Conservation (phyloP, 2,113 vertebrate species). For the Apus apus region DNA sequence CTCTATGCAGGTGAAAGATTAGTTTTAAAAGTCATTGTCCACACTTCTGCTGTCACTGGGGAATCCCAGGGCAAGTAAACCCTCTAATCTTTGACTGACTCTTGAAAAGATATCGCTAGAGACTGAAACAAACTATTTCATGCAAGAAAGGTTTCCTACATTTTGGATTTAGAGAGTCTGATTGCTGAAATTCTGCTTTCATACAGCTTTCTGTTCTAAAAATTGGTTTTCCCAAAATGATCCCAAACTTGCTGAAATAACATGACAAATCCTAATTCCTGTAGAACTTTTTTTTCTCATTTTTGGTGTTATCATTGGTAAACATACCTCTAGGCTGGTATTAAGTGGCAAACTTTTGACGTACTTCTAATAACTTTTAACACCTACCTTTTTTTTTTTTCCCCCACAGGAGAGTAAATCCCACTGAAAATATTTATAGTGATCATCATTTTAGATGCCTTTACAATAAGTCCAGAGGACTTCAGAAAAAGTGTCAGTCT, state of each 20-base stretch:
- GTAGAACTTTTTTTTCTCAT: neutral
- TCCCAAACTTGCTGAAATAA: conserved; percentile 60
- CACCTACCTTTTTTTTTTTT: conserved; percentile 6
- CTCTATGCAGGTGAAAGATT: neutral
- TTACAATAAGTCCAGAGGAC: conserved; percentile 54
- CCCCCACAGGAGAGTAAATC: conserved; percentile 31
- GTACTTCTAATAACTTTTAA: conserved; percentile 51
- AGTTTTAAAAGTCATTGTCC: neutral
- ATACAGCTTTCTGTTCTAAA: conserved; percentile 13
- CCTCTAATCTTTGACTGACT: conserved; percentile 17
- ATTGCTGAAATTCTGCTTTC: conserved; percentile 41
- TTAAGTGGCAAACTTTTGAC: conserved; percentile 63
- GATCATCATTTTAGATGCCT: conserved; percentile 45
- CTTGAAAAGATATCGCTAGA: neutral
- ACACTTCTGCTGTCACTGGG: neutral
- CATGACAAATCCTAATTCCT: conserved; percentile 52
- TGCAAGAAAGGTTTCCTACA: conserved; percentile 50
- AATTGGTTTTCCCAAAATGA: conserved; percentile 58
- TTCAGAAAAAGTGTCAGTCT: conserved; percentile 50
- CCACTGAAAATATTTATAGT: conserved; percentile 52
- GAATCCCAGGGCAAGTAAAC: conserved; percentile 18
- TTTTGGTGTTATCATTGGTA: conserved; percentile 46
- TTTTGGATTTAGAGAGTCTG: conserved; percentile 54
- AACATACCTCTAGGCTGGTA: conserved; percentile 59
- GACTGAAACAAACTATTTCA: conserved; percentile 63